Conservation (phyloP, 1,140 invertebrate genomes). For the Diabrotica virgifera region DNA sequence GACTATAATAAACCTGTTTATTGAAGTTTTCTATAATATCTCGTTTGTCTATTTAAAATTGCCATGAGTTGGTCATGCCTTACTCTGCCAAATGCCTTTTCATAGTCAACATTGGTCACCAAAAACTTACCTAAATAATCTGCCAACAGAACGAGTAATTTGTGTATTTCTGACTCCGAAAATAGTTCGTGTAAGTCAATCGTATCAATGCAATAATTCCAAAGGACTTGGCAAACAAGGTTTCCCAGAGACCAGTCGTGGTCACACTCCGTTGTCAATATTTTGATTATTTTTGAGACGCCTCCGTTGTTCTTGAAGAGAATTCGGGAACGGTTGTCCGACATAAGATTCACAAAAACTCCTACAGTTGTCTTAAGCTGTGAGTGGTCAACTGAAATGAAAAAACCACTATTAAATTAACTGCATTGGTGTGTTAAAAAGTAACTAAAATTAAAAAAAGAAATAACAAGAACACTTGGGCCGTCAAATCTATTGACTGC, state of each 20-base stretch:
- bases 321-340: conserved; percentile 57
- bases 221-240: conserved; percentile 64
- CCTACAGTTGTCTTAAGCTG: conserved; percentile 61
- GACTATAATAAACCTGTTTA: no score
- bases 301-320: conserved; percentile 51
- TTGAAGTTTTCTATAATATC: no score
- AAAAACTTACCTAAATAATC: conserved; percentile 53
- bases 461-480: no score
- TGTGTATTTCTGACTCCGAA: conserved; percentile 54
- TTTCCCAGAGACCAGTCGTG: conserved; percentile 61
- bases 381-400: conserved; percentile 54
- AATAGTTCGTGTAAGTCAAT: conserved; percentile 51
- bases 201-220: conserved; percentile 68
- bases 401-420: no score
- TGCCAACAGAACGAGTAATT: conserved; percentile 55
- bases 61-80: no score
- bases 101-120: no score
- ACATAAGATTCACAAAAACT: conserved; percentile 69
- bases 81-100: no score
- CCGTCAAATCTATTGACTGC: no score
- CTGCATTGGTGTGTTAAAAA: no score
- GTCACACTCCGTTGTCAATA: conserved; percentile 55
- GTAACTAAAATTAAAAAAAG: no score
- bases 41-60: no score
- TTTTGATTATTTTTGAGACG: conserved; percentile 53